phyloP scores from a whole-genome alignment of 2,113 vertebrate genomes.

The Eurystomus gularis region DNA sequence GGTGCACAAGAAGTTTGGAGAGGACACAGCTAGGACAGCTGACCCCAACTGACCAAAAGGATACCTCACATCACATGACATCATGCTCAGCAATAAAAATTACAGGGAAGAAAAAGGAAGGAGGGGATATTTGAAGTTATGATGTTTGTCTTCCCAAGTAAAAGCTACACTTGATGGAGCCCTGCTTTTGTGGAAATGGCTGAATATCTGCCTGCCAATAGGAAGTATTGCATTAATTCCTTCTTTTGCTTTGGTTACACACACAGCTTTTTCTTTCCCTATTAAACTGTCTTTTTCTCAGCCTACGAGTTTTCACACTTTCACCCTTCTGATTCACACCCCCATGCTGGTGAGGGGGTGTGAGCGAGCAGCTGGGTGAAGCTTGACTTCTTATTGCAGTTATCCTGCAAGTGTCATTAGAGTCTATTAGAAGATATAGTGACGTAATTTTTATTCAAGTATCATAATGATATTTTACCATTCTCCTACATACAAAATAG shows the following conservation, averaged over 20 bases:
- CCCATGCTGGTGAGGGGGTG: background rate
- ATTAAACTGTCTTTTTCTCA: background rate
- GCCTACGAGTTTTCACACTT: background rate
- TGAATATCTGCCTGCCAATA: background rate
- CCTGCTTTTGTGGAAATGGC: background rate
- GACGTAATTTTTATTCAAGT: background rate
- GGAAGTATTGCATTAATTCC: background rate
- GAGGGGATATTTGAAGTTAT: accelerated
- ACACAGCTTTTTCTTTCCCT: background rate
- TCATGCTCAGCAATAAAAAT: background rate
- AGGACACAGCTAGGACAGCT: background rate
- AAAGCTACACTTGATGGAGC: background rate
- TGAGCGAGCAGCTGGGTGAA: background rate
- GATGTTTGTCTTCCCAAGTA: background rate
- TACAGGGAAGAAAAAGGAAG: background rate
- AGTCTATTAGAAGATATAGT: background rate
- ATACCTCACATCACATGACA: accelerated
- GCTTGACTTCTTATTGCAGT: background rate
- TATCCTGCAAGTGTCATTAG: background rate
- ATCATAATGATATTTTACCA: background rate
- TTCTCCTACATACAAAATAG: background rate
- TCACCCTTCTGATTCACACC: background rate
- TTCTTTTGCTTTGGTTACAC: background rate
- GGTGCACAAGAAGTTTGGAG: background rate
- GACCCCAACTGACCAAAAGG: background rate